These are phyloP conservation scores for Zhuqinia jingwanae DNA, from an alignment of 2,888 invertebrate genomes.

Conservation along the genomic window DNA sequence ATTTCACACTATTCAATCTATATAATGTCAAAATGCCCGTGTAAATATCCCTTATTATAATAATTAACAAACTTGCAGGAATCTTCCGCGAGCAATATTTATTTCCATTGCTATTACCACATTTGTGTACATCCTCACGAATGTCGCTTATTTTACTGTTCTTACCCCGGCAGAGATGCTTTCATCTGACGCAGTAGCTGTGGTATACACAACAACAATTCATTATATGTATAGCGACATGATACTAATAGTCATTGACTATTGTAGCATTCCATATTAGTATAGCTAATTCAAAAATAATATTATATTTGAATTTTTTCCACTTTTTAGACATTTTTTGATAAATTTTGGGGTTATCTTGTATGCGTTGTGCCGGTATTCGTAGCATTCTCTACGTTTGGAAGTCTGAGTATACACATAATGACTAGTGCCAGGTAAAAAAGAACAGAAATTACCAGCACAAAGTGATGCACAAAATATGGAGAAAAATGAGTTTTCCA, in stretches of 20 bases:
- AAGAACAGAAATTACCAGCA: neutral
- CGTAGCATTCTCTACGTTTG: conserved; percentile 95
- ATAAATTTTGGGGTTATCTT: conserved; percentile 87
- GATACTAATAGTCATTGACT: no score
- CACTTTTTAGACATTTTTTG: conserved; percentile 89
- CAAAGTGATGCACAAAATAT: neutral
- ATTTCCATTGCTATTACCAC: conserved; percentile 95
- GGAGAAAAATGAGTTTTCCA: no score
- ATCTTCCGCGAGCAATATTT: conserved; percentile 88
- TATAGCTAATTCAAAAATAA: no score
- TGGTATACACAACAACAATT: no score
- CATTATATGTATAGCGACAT: no score
- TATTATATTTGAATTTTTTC: neutral
- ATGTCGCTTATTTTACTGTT: conserved; percentile 93
- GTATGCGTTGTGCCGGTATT: conserved; percentile 93
- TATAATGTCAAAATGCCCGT: neutral
- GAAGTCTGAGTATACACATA: conserved; percentile 96
- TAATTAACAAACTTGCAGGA: conserved; percentile 54
- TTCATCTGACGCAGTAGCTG: conserved; percentile 96
- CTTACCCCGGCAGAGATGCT: conserved; percentile 91
- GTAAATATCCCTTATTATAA: conserved; percentile 15
- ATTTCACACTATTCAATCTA: neutral
- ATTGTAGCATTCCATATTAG: no score
- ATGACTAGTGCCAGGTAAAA: conserved; percentile 92
- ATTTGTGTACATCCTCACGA: conserved; percentile 92